Percentiles rank a stretch among this genome's conserved stretches.
phyloP scores from a whole-genome alignment of 1,140 invertebrate species.

The Globodera rostochiensis region DNA sequence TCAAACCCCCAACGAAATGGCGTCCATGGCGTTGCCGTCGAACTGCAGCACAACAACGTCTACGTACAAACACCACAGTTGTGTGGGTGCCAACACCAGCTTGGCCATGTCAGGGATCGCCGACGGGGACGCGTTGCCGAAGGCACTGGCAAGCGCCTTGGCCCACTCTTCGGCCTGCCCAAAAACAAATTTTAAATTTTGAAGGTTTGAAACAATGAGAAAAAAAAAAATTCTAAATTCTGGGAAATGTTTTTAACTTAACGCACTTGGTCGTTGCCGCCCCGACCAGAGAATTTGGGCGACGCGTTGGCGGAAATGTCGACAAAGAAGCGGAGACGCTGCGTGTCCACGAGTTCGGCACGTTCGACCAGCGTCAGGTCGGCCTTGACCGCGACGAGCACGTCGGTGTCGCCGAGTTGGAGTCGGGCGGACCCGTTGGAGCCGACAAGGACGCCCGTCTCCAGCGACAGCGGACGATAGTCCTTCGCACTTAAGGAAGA shows the following conservation, averaged over 20 bases:
- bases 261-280: slow-evolving; percentile 21
- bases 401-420: slow-evolving; percentile 37
- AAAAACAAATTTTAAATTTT: neutral
- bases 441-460: slow-evolving; percentile 33
- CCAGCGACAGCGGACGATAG: slow-evolving; percentile 35
- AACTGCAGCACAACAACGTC: slow-evolving; percentile 42
- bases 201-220: neutral
- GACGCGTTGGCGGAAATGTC: slow-evolving; percentile 37
- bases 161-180: slow-evolving; percentile 31
- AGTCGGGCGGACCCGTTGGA: slow-evolving; percentile 42
- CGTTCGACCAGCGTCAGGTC: slow-evolving; percentile 36
- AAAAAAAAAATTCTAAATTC: neutral
- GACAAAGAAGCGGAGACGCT: slow-evolving; percentile 42
- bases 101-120: slow-evolving; percentile 21
- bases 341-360: neutral
- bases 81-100: slow-evolving; percentile 27
- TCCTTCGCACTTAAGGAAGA: slow-evolving; percentile 18
- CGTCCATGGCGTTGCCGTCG: slow-evolving; percentile 42
- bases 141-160: slow-evolving; percentile 32
- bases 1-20: slow-evolving; percentile 32
- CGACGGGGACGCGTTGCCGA: slow-evolving; percentile 31
- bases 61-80: slow-evolving; percentile 36
- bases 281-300: slow-evolving; percentile 36
- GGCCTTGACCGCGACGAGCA: slow-evolving; percentile 41
- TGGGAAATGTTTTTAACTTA: no score